Evolutionary conservation across 2,797 vertebrate species (phyloP).

Genomic region (Poeciliopsis gracilis): DNA sequence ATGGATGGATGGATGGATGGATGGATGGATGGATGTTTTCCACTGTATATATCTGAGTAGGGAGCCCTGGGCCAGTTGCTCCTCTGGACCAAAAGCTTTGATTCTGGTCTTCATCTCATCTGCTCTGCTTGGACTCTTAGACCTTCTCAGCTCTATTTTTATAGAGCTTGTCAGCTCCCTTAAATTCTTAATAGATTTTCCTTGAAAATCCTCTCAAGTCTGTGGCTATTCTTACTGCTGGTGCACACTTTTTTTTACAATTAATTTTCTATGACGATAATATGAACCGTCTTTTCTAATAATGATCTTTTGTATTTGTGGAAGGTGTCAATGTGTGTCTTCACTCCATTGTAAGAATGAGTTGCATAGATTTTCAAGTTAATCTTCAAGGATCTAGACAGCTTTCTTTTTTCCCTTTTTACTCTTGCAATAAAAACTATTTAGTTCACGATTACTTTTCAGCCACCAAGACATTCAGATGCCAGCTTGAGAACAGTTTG

Average conservation of each 20-base stretch:
- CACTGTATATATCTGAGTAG: no score
- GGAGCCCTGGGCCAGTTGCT: no score
- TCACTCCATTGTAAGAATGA: background rate
- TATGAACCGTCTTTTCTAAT: background rate
- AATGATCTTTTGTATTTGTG: background rate
- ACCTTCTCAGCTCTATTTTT: no score
- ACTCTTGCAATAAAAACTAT: background rate
- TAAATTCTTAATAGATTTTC: background rate
- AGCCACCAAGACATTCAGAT: background rate
- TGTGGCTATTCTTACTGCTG: background rate
- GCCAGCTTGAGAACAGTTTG: background rate
- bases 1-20: no score
- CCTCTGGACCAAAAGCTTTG: no score
- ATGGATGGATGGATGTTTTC: no score
- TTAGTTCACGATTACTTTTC: background rate
- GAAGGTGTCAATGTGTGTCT: background rate
- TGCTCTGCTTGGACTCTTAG: no score
- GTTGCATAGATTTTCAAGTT: background rate
- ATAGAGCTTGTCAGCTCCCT: no score
- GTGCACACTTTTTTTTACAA: background rate
- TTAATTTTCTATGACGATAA: background rate
- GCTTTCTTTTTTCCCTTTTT: background rate
- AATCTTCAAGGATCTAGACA: background rate
- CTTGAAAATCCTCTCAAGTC: background rate
- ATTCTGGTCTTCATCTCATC: no score